Evolutionary conservation across 1,140 invertebrate species (phyloP).

Genomic region (Riptortus pedestris): DNA sequence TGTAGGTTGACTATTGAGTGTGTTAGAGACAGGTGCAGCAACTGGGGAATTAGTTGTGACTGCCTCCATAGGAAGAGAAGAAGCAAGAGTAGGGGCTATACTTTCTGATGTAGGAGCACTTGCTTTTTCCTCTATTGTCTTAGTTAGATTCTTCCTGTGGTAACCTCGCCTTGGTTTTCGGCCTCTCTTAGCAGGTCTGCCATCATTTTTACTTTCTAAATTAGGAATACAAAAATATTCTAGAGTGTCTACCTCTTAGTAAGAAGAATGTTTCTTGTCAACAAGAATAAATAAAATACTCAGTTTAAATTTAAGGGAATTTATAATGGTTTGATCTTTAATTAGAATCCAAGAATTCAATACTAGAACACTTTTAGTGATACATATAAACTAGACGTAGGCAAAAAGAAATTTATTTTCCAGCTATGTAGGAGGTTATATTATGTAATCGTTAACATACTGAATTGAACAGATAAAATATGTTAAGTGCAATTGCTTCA

Average conservation of each 20-base stretch:
- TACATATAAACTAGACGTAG: too few relatives aligned
- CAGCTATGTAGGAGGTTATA: too few relatives aligned
- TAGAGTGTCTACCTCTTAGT: too few relatives aligned
- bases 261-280: neutral
- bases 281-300: neutral
- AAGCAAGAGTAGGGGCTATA: neutral
- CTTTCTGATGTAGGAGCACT: neutral
- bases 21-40: conserved; percentile 6
- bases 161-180: conserved; percentile 6
- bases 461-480: too few relatives aligned
- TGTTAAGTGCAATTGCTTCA: too few relatives aligned
- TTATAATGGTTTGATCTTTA: too few relatives aligned
- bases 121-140: neutral
- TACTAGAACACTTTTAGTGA: too few relatives aligned
- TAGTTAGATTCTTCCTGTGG: neutral
- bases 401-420: too few relatives aligned
- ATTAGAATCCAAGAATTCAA: too few relatives aligned
- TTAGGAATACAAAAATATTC: too few relatives aligned
- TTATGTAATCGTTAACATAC: too few relatives aligned
- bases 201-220: neutral
- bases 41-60: neutral
- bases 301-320: neutral
- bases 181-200: neutral
- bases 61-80: neutral
- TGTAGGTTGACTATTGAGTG: conserved; percentile 12